Conservation (phyloP, 2,888 invertebrate genomes). For the Hyalella azteca region DNA sequence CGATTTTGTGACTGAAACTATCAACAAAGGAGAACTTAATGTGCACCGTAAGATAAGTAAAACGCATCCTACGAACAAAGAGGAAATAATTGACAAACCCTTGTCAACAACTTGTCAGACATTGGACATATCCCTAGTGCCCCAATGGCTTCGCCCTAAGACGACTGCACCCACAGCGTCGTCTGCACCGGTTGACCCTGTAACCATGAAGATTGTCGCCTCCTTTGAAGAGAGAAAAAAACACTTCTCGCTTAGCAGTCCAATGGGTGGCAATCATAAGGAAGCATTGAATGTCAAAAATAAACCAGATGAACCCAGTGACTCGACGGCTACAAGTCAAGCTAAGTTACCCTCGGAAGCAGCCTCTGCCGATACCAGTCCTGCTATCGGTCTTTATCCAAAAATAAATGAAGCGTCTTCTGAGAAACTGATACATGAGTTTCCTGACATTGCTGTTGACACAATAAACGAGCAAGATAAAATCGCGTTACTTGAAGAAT, state of each 20-base stretch:
- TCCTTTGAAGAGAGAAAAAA: constrained; percentile 47
- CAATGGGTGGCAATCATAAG: too few relatives aligned
- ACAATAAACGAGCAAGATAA: background rate
- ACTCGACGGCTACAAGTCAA: too few relatives aligned
- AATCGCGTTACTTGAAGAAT: too few relatives aligned
- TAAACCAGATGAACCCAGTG: too few relatives aligned
- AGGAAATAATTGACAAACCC: background rate
- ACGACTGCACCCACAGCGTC: background rate
- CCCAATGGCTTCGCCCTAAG: constrained; percentile 30
- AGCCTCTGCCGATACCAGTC: too few relatives aligned
- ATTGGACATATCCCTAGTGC: background rate
- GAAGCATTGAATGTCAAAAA: too few relatives aligned
- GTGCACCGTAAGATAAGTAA: background rate
- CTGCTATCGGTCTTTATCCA: too few relatives aligned
- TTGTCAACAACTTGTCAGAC: background rate
- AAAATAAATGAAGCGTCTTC: too few relatives aligned
- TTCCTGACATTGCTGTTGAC: background rate
- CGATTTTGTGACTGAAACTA: background rate
- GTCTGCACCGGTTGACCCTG: constrained; percentile 5
- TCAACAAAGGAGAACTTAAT: too few relatives aligned
- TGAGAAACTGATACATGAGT: too few relatives aligned
- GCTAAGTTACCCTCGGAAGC: too few relatives aligned
- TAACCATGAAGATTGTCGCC: constrained; percentile 29
- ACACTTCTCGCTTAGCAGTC: constrained; percentile 26
- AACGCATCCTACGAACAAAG: background rate